These are phyloP conservation scores for Pachypanchax playfairii DNA, from an alignment of 2,113 vertebrate species.

Conservation along the genomic window DNA sequence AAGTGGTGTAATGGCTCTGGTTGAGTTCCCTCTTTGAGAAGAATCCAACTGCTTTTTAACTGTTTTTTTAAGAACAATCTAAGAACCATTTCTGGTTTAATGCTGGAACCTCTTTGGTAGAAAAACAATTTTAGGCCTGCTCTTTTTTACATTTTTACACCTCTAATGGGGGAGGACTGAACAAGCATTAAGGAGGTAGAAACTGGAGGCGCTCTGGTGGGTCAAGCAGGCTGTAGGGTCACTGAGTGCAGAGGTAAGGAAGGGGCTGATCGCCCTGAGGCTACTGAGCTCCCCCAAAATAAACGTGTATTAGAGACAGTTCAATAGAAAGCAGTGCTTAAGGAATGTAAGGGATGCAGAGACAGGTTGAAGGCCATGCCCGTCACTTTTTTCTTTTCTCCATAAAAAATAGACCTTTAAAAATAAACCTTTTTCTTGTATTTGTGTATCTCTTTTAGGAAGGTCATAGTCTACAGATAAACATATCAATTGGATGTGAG, in stretches of 20 bases:
- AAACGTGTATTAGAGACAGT: constrained; percentile 41
- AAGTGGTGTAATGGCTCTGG: too few species aligned
- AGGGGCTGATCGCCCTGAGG: constrained; percentile 28
- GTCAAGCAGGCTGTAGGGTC: constrained; percentile 50
- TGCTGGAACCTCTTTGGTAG: too few species aligned
- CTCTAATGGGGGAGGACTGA: background rate
- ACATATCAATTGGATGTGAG: too few species aligned
- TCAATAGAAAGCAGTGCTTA: constrained; percentile 6
- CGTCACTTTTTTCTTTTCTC: background rate
- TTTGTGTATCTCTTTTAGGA: background rate
- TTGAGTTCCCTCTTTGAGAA: too few species aligned
- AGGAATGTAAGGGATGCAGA: background rate
- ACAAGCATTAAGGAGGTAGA: constrained; percentile 16
- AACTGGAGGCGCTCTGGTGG: constrained; percentile 20
- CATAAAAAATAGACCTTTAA: too few species aligned
- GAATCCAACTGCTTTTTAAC: too few species aligned
- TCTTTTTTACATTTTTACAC: background rate
- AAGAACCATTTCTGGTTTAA: too few species aligned
- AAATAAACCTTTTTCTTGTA: background rate
- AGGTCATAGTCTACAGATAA: too few species aligned
- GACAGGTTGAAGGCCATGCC: constrained; percentile 1
- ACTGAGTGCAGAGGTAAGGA: constrained; percentile 62
- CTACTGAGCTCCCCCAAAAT: constrained; percentile 45
- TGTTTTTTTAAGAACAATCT: too few species aligned
- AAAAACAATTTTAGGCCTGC: too few species aligned